A percentile compares a stretch with the other conserved stretches of the same genome.
These are phyloP conservation scores for Scolopax bukidnonensis DNA, from an alignment of 2,797 vertebrate species.

Conservation along the genomic window DNA sequence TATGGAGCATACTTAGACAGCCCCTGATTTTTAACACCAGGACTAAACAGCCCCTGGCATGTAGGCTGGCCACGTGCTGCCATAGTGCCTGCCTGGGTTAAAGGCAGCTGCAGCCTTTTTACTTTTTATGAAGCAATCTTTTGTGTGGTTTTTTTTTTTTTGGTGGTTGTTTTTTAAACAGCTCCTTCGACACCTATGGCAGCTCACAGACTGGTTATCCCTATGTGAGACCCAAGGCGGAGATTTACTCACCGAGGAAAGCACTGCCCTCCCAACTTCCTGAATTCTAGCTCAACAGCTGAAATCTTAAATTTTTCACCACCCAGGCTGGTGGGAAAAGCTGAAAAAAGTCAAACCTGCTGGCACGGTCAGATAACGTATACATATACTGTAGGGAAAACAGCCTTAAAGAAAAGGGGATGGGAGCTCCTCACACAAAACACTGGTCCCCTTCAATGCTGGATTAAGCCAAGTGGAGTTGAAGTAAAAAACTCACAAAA, in stretches of 20 bases:
- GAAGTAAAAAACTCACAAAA: neutral
- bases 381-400: neutral
- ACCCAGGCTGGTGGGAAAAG: neutral
- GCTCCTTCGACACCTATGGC: neutral
- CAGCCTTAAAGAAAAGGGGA: neutral
- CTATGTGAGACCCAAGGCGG: neutral
- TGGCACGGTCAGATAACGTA: neutral
- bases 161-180: neutral
- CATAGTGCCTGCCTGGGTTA: neutral
- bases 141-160: neutral
- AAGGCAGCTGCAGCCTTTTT: constrained; percentile 30
- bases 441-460: accelerated
- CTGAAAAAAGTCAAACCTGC: neutral
- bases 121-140: constrained; percentile 14
- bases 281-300: neutral
- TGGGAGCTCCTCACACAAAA: neutral
- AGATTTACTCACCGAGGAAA: neutral
- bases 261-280: neutral
- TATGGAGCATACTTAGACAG: neutral
- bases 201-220: too few species aligned
- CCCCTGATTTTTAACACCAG: neutral
- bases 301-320: neutral
- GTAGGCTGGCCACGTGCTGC: neutral
- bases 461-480: neutral
- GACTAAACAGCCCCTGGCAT: neutral